Base-by-base conservation (phyloP, 2,888 invertebrate genomes). In the Amiota minor region DNA sequence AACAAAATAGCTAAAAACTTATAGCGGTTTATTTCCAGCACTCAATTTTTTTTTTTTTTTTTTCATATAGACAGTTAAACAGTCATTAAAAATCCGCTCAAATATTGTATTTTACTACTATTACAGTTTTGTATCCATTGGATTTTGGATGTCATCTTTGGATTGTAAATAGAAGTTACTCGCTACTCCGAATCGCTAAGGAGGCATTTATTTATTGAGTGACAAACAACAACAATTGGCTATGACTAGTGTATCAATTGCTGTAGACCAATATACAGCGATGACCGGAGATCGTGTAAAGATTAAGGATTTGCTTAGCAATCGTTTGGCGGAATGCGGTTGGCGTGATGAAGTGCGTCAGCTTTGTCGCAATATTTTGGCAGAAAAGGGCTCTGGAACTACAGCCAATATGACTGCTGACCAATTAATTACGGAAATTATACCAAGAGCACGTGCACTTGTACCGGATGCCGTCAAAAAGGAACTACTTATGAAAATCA, bases 391-490 rank as follows among this genome's bases (percentile, higher is more conserved):
- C 0, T 80, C 82, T 46, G 91, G 92, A 74, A 93, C 91, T 74
- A 16, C 20, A 8, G 9, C 50, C 1, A 94, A 94, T 86, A 91
- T 97, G 6, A 95, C 94, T 71, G 94, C 97, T 67, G 97, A 98
- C 84, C 94, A 94, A 81, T 89, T 98, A 71, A 94, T 97, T 12
- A 91, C 93, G 4, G 94, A 94, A 88, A 94, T 98, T 1, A 97
- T 97, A 9, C 96, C 96, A 0, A 93, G 94, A 87, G 98, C 97
- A 1, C 91, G 98, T 87, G 93, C 94, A 9, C 90, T 96, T 72
- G 97, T 98, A 0, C 97, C 98, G 4, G 97, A 97, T 88, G 93
- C 95, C 1, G 96, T 98, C 0, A 98, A 98, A 89, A 94, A 95
- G 84, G 98, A 98, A 90, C 90, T 98, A 2, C 90, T 98, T 12